A percentile compares a stretch with the other conserved stretches of the same genome.
Conservation (phyloP, 2,888 invertebrate genomes). For the Plebejus argus region DNA sequence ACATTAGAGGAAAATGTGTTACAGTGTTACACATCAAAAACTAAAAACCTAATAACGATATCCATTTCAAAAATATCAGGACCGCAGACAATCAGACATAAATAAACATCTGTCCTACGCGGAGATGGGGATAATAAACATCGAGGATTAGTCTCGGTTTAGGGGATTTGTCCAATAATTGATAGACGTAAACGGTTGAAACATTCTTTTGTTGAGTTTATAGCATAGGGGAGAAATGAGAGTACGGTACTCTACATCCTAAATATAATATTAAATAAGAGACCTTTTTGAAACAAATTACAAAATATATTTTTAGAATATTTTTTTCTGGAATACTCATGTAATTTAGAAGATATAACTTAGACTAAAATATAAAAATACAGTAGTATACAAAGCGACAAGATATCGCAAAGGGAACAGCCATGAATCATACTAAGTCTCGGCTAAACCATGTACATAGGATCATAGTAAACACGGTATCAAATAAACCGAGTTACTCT, state of each 20-base stretch:
- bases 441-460: constrained; percentile 49
- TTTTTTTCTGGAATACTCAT: too few relatives aligned
- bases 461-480: constrained; percentile 42
- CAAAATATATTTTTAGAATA: too few relatives aligned
- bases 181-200: constrained; percentile 38
- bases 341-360: not conserved
- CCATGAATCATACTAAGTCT: constrained; percentile 39
- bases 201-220: constrained; percentile 38
- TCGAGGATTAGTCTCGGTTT: constrained; percentile 54
- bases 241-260: not conserved
- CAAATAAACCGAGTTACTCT: constrained; percentile 42
- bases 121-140: constrained; percentile 70
- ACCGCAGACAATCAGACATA: constrained; percentile 48
- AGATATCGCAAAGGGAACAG: constrained; percentile 34
- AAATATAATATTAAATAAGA: not conserved
- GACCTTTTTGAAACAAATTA: too few relatives aligned
- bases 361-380: not conserved
- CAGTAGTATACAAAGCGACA: too few relatives aligned
- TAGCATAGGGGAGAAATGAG: constrained; percentile 29
- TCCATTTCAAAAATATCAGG: constrained; percentile 32
- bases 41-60: not conserved
- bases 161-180: constrained; percentile 43
- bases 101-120: constrained; percentile 63
- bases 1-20: constrained; percentile 34
- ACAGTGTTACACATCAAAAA: not conserved